Base-by-base conservation (phyloP, 2,888 invertebrate genomes). In the Sphaerophoria rueppellii region DNA sequence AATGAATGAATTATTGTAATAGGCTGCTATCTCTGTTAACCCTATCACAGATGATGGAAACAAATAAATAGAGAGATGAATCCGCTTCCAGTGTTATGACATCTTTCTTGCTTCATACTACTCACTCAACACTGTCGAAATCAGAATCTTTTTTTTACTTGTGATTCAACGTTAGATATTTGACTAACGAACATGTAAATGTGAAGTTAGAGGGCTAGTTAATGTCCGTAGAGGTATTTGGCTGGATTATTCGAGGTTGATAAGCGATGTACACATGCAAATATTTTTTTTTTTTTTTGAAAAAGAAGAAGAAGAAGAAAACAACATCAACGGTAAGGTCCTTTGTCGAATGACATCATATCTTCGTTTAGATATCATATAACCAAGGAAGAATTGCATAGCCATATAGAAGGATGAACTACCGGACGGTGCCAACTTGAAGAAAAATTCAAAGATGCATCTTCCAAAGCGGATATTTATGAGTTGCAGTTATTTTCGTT, bases 41-140 rank as follows among this genome's bases (percentile, higher is more conserved):
- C 58, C 63, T 48, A 78, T 73, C 78, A 57, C 72, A 52, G 81
- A 81, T 71, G 81, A 81, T 71, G 81, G 37, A 81, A 65, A 57
- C 50, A 71, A 70, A 76, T 57, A 72, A 78, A 78, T 50, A 60
- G 16, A 73, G 77, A 73, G 77, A 77, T 73, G 79, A 74, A 82
- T 79, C 70, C 82, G 78, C 82, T 69, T 71, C 80, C 55, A 80
- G 83, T 83, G 80, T 83, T 83, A 83, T 83, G 83, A 83, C 83
- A 83, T 83, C 80, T 83, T 57, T 67, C 75, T 80, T 83, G 82
- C 79, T 35, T 71, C 82, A 71, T 70, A 57, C 48, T 82, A 40
- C 57, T 48, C 5, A 7, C 40, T 40, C 4, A 34, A 14, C 67
- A 37, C 67, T 67, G 67, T 52, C 57, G 55, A 74, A 79, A 74